Base-by-base conservation (phyloP, 2,113 vertebrate species). In the Onychostruthus taczanowskii region DNA sequence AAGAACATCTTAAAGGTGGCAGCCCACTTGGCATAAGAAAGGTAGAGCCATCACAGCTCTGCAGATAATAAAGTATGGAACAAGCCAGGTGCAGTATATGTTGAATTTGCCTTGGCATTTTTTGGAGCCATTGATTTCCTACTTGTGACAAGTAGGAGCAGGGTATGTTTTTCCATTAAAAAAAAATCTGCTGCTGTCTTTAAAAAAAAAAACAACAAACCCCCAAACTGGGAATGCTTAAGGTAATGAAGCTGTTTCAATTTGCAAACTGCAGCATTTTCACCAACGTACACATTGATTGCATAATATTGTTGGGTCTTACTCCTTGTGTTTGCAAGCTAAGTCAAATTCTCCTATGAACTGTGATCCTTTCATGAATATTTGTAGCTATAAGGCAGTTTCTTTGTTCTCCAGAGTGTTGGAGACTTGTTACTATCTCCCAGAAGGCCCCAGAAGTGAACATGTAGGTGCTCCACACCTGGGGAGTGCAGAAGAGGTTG, bases 71-170 rank as follows among this genome's bases (percentile, higher is more conserved):
- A 52, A 44, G 5, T 13, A 9, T 4, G 4, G 43, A n/a, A 17
- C 27, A 84, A 84, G n/a, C 12, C 0, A 2, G 22, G 52, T 14
- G 28, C 30, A 33, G 26, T 1, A 2, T 3, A 1, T 53, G 15
- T 75, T 64, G n/a, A 37, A 35, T 6, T 59, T 74, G 3, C 3
- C 9, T 50, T 39, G 30, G 41, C 4, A 4, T 59, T 35, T 77
- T 10, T 83, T 76, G 16, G 11, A 53, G 49, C 53, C 1, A 0
- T 21, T 70, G 43, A 22, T 23, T 31, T 74, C 16, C 15, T 67
- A 8, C 46, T 21, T 66, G 22, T 41, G 37, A 73, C 14, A 43
- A 84, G 13, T 19, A 72, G 20, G 31, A 22, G 13, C 4, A 1
- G 10, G 6, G 39, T 27, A 6, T 26, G 16, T 13, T n/a, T 67